Conservation (phyloP, 1,140 invertebrate genomes). For the Parasteatoda tepidariorum region DNA sequence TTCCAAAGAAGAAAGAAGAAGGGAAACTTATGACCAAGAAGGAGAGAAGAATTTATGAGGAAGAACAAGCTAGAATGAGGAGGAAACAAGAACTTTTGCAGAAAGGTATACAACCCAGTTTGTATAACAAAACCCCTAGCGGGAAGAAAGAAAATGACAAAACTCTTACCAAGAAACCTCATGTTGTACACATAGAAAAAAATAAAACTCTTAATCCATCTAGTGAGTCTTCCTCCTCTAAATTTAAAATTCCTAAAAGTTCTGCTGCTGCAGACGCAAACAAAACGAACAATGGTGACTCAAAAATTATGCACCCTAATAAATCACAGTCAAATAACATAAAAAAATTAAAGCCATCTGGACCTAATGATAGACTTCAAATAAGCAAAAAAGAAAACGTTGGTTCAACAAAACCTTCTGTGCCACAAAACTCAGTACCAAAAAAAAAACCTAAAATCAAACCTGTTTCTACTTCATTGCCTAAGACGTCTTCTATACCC, state of each 20-base stretch:
- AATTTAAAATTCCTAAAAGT: slow-evolving; percentile 48
- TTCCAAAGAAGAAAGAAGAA: slow-evolving; percentile 74
- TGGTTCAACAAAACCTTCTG: not conserved
- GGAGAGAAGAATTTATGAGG: slow-evolving; percentile 76
- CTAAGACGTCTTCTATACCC: not conserved
- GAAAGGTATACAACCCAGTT: not conserved
- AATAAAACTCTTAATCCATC: not conserved
- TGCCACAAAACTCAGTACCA: not conserved
- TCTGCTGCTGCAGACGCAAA: not conserved
- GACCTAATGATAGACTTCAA: not conserved
- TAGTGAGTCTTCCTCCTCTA: not conserved
- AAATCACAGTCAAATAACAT: not conserved
- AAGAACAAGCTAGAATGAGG: slow-evolving; percentile 63
- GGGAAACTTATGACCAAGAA: slow-evolving; percentile 79
- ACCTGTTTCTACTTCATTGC: not conserved
- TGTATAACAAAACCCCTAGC: not conserved
- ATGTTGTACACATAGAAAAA: slow-evolving; percentile 24
- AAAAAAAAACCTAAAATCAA: slow-evolving; percentile 31
- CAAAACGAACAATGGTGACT: not conserved
- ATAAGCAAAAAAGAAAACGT: not conserved
- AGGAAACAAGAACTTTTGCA: slow-evolving; percentile 41
- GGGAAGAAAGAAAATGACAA: slow-evolving; percentile 7
- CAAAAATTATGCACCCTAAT: not conserved
- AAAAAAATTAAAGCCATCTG: not conserved
- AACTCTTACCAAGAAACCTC: slow-evolving; percentile 1